These are phyloP conservation scores for Oriolus oriolus DNA, from an alignment of 2,113 vertebrate species.

Conservation along the genomic window DNA sequence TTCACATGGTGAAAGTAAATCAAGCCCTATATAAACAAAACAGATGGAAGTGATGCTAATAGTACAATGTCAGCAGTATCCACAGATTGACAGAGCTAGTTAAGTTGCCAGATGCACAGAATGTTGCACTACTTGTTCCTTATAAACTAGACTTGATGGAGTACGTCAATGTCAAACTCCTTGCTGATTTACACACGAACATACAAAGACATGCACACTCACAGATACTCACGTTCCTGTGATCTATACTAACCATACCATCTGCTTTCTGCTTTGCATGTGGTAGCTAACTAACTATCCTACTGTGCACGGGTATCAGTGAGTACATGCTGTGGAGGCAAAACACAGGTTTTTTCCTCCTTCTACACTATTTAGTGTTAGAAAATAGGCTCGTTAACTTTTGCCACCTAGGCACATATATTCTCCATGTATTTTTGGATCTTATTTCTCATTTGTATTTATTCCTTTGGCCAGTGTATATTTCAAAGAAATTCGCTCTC, in stretches of 20 bases:
- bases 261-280: slow-evolving; percentile 82
- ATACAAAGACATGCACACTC: slow-evolving; percentile 78
- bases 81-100: slow-evolving; percentile 82
- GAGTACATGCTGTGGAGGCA: slow-evolving; percentile 78
- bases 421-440: slow-evolving; percentile 67
- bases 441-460: slow-evolving; percentile 52
- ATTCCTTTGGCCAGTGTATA: slow-evolving; percentile 5
- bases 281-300: slow-evolving; percentile 80
- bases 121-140: slow-evolving; percentile 84
- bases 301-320: slow-evolving; percentile 77
- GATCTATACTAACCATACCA: slow-evolving; percentile 79
- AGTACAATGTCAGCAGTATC: slow-evolving; percentile 83
- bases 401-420: slow-evolving; percentile 67
- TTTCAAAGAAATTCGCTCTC: not conserved
- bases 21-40: slow-evolving; percentile 81
- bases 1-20: slow-evolving; percentile 78
- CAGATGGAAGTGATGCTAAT: slow-evolving; percentile 81
- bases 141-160: slow-evolving; percentile 84
- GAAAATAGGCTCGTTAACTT: slow-evolving; percentile 77
- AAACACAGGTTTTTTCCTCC: slow-evolving; percentile 73
- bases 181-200: slow-evolving; percentile 81
- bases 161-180: slow-evolving; percentile 84
- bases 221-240: slow-evolving; percentile 80
- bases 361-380: slow-evolving; percentile 71
- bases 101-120: slow-evolving; percentile 84